Percentiles rank a stretch among this genome's conserved stretches.
Conservation (phyloP, 2,113 vertebrate genomes). For the Bungarus multicinctus region DNA sequence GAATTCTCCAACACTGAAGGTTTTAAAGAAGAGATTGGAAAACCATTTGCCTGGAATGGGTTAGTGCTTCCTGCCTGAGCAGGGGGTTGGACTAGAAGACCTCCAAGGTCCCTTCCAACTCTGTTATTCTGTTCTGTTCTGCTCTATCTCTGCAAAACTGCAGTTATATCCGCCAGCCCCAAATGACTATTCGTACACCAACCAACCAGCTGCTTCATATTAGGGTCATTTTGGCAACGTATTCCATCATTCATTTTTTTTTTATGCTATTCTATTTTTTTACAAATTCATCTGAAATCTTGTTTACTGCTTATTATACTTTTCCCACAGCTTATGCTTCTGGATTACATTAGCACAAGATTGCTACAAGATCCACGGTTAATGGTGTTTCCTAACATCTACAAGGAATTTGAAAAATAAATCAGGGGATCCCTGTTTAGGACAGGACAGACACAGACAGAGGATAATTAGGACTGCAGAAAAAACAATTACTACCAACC, state of each 20-base stretch:
- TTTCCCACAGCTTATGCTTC: slow-evolving; percentile 25
- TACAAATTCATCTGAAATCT: neutral
- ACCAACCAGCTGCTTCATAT: neutral
- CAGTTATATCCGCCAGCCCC: neutral
- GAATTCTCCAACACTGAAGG: too few relatives aligned
- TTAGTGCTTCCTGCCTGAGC: too few relatives aligned
- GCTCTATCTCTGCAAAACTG: neutral
- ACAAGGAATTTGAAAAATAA: neutral
- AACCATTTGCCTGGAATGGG: too few relatives aligned
- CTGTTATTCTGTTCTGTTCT: too few relatives aligned
- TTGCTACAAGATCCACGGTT: neutral
- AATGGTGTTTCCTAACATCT: slow-evolving; percentile 28
- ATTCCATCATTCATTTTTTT: neutral
- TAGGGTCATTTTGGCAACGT: neutral
- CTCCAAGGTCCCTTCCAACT: too few relatives aligned
- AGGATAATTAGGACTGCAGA: too few relatives aligned
- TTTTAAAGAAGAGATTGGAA: too few relatives aligned
- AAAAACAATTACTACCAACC: too few relatives aligned
- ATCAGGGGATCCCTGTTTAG: neutral
- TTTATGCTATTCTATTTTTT: neutral
- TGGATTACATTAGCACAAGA: slow-evolving; percentile 34
- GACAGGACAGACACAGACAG: too few relatives aligned
- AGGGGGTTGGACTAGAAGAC: too few relatives aligned
- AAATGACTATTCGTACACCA: neutral
- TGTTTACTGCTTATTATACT: neutral